Evolutionary conservation across 2,888 invertebrate genomes (phyloP).

Genomic region (Lysandra bellargus): DNA sequence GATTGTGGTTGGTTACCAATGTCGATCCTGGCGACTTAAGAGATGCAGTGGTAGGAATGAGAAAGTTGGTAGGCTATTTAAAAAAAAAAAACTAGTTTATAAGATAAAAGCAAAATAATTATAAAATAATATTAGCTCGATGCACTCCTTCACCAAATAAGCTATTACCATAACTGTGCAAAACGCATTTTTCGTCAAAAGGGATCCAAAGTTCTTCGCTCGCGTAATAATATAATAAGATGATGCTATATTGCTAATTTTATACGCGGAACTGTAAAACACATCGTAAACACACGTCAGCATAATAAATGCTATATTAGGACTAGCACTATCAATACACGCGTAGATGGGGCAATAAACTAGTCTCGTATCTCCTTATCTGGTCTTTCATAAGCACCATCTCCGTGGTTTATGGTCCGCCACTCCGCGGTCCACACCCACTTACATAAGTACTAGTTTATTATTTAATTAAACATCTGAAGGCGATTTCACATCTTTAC

Average conservation of each 20-base stretch:
- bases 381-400: slow-evolving; percentile 13
- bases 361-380: slow-evolving; percentile 1
- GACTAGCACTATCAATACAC: not conserved
- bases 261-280: not conserved
- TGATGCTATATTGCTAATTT: not conserved
- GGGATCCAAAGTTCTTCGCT: no score
- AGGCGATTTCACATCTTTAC: not conserved
- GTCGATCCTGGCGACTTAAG: not conserved
- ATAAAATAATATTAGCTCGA: no score
- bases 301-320: slow-evolving; percentile 11
- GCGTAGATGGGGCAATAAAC: slow-evolving; percentile 4
- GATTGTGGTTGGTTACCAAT: not conserved
- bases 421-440: not conserved
- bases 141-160: no score
- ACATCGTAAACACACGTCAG: not conserved
- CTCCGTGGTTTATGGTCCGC: slow-evolving; percentile 10
- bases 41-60: no score
- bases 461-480: not conserved
- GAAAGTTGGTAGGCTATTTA: no score
- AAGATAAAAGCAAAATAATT: no score
- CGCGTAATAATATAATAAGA: no score
- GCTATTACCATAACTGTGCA: no score
- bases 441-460: not conserved
- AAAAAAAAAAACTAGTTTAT: no score
- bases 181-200: no score